Base-by-base conservation (phyloP, 2,797 vertebrate species). In the Diplodus sargus region DNA sequence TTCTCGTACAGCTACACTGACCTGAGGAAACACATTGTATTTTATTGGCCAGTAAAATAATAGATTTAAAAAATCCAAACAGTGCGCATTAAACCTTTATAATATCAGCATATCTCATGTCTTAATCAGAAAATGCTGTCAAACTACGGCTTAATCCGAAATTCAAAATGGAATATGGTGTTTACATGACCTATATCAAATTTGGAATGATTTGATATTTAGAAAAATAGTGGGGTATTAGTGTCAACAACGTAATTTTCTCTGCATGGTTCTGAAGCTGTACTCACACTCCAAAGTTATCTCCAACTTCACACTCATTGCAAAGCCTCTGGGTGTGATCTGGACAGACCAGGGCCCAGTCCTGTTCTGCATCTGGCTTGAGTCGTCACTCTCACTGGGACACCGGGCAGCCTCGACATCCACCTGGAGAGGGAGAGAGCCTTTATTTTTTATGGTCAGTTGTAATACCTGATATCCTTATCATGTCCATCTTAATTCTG, bases 201-300 rank as follows among this genome's bases (percentile, higher is more conserved):
- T 39, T 39, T 39, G 34, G 34, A 39, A 39, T 39, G 9, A 8
- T 39, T 39, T 39, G 9, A 39, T 39, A 39, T 39, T 39, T 10
- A 39, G 34, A 39, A 9, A 39, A 39, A 11, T 39, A 39, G 39
- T 39, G 39, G 39, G 39, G 10, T 39, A 39, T 39, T 39, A 39
- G 10, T 39, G 39, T 11, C 9, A 39, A 11, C 39, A 39, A 11
- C 10, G 39, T 11, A 39, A 39, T 39, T 39, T 39, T 39, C 39
- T 39, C 39, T 3, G 39, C 34, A 5, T 7, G 13, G 28, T 62
- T 79, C 47, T 67, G 48, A 42, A 34, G 17, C 39, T 48, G 1
- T 79, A 52, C 92, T 91, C 74, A 85, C 90, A 89, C 28, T 83
- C 73, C 34, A 91, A 4, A 51, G 20, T 51, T 25, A 90, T 76